phyloP scores from a whole-genome alignment of 2,888 invertebrate species.

The Crepidodera aurea region DNA sequence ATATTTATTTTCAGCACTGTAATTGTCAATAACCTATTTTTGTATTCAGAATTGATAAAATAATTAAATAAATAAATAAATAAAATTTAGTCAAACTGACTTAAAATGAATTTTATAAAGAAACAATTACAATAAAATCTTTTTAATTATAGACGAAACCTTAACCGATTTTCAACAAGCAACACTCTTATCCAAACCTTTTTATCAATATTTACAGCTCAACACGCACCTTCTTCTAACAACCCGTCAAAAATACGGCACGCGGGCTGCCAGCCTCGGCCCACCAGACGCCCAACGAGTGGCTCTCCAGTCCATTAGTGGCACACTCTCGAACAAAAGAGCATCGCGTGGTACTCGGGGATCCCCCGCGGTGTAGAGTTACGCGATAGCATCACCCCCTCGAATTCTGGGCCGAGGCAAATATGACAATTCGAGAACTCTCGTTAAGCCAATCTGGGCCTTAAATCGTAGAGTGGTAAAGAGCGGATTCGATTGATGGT shows the following conservation, averaged over 20 bases:
- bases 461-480: neutral
- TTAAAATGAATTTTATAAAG: no score
- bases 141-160: no score
- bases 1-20: no score
- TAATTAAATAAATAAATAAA: no score
- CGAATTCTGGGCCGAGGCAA: slow-evolving; percentile 22
- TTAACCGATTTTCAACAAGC: neutral
- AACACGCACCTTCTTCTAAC: slow-evolving; percentile 24
- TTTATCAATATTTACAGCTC: slow-evolving; percentile 20
- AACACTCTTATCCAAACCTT: slow-evolving; percentile 1
- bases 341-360: slow-evolving; percentile 47
- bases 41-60: no score
- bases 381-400: slow-evolving; percentile 54
- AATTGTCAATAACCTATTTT: no score
- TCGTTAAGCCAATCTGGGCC: neutral
- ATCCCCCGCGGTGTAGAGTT: slow-evolving; percentile 56
- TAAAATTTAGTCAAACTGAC: no score
- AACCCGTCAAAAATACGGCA: slow-evolving; percentile 18
- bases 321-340: slow-evolving; percentile 56
- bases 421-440: neutral
- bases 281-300: slow-evolving; percentile 35
- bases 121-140: no score
- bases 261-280: slow-evolving; percentile 9
- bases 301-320: slow-evolving; percentile 54
- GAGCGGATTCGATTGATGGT: neutral